phyloP scores from a whole-genome alignment of 1,140 invertebrate species.

The Cyclargus thomasi region DNA sequence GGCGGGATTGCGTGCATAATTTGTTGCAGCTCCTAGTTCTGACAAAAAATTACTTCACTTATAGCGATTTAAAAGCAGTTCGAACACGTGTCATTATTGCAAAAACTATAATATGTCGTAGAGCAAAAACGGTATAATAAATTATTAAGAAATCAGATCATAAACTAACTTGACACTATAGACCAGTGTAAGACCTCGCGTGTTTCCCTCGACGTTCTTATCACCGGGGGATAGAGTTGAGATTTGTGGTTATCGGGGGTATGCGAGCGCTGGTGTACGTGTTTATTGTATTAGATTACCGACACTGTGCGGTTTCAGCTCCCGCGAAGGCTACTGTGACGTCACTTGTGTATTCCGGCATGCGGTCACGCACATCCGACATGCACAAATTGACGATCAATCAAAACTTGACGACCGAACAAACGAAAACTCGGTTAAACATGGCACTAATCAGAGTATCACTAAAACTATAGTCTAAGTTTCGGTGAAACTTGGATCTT shows the following conservation, averaged over 20 bases:
- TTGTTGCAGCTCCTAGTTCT: neutral
- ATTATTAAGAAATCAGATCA: conserved; percentile 14
- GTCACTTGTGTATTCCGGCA: neutral
- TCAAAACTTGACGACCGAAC: conserved; percentile 6
- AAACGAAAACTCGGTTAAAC: neutral
- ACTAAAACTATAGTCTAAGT: neutral
- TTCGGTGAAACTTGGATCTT: no score
- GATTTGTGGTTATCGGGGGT: neutral
- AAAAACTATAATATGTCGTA: conserved; percentile 3
- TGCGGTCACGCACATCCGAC: conserved; percentile 5
- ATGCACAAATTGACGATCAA: conserved; percentile 7
- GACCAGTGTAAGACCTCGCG: neutral
- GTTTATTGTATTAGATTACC: conserved; percentile 35
- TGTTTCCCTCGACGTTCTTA: neutral
- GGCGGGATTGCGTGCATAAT: neutral
- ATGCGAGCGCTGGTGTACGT: conserved; percentile 18
- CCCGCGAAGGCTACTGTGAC: conserved; percentile 20
- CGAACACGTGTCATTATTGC: neutral
- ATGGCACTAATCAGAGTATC: no score
- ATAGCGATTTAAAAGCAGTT: neutral
- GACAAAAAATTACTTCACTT: neutral
- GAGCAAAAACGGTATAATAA: neutral
- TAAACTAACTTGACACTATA: conserved; percentile 9
- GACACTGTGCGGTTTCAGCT: conserved; percentile 31
- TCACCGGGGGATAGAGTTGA: neutral